Base-by-base conservation (phyloP, 2,113 vertebrate genomes). In the Galemys pyrenaicus region DNA sequence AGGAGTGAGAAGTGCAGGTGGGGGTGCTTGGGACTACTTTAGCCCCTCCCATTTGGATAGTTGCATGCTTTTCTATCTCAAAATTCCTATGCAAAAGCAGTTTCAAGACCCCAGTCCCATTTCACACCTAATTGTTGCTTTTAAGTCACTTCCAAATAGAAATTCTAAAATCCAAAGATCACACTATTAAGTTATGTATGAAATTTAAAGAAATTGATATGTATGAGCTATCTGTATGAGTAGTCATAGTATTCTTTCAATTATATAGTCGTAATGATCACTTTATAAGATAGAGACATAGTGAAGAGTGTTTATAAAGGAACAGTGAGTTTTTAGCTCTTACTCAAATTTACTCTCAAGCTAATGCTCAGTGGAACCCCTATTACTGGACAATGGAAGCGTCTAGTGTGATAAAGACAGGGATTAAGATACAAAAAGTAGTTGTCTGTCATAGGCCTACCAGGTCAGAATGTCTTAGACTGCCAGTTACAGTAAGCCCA, bases 61-160 rank as follows among this genome's bases (percentile, higher is more conserved):
- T 37, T 0, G 26, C 9, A 5, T 65, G 49, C 54, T 32, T 95
- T 44, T 70, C 60, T 35, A 3, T 58, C 60, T 80, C 71, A 13
- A 71, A 64, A 70, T 58, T 20, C 39, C 22, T 17, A 6, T 37
- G 71, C 62, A 75, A 62, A 67, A 82, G 58, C 4, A 20, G 64
- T 46, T 93, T 89, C 84, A 74, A 74, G n/a, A 56, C 60, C 10
- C 13, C 26, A n/a, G 17, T 1, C 24, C 51, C 20, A 24, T 39
- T 28, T 79, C 54, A 81, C 35, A 44, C 65, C 82, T 74, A 51
- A 68, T 46, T 46, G 49, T 60, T 22, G 32, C 58, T 74, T 64
- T 65, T 74, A 87, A 89, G 46, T 79, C n/a, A 17, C 49, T 94
- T 92, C 56, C 68, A 16, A 70, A 46, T 35, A 89, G 91, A 95